These are phyloP conservation scores for Chydorus sphaericus DNA, from an alignment of 2,888 invertebrate species.

Conservation along the genomic window DNA sequence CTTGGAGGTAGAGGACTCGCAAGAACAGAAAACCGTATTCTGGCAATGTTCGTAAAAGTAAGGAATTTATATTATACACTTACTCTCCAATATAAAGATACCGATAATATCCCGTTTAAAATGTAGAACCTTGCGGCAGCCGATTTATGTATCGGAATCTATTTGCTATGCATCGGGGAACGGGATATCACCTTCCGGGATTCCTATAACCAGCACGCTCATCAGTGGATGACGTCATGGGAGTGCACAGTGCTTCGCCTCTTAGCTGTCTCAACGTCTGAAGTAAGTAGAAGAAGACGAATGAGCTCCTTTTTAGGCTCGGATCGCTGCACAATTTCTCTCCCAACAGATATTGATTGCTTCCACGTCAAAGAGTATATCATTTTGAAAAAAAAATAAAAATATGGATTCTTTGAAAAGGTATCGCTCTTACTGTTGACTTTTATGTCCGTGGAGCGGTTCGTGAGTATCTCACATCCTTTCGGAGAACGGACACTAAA, in stretches of 20 bases:
- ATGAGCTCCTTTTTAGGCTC: too few relatives aligned
- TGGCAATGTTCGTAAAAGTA: slow-evolving; percentile 47
- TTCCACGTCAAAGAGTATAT: not conserved
- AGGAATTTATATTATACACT: too few relatives aligned
- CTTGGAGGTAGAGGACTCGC: slow-evolving; percentile 37
- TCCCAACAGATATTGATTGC: too few relatives aligned
- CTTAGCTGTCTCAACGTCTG: slow-evolving; percentile 48
- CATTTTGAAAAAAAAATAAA: not conserved
- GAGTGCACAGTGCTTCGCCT: slow-evolving; percentile 45
- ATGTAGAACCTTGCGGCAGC: slow-evolving; percentile 33
- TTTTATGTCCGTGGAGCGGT: slow-evolving; percentile 53
- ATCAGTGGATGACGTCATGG: slow-evolving; percentile 48
- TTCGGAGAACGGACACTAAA: slow-evolving; percentile 40
- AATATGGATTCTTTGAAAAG: slow-evolving; percentile 24
- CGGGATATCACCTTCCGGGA: slow-evolving; percentile 42
- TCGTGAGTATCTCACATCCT: slow-evolving; percentile 44
- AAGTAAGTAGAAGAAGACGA: slow-evolving; percentile 30
- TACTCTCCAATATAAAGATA: too few relatives aligned
- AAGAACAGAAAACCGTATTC: slow-evolving; percentile 43
- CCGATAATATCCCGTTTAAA: not conserved
- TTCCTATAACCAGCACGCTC: slow-evolving; percentile 41
- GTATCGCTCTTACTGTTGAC: slow-evolving; percentile 50
- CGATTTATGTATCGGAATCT: slow-evolving; percentile 51
- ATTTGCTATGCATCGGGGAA: slow-evolving; percentile 43
- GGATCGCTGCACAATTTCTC: too few relatives aligned